A percentile compares a stretch with the other conserved stretches of the same genome.
Conservation (phyloP, 2,113 vertebrate genomes). For the Phoxinus phoxinus region DNA sequence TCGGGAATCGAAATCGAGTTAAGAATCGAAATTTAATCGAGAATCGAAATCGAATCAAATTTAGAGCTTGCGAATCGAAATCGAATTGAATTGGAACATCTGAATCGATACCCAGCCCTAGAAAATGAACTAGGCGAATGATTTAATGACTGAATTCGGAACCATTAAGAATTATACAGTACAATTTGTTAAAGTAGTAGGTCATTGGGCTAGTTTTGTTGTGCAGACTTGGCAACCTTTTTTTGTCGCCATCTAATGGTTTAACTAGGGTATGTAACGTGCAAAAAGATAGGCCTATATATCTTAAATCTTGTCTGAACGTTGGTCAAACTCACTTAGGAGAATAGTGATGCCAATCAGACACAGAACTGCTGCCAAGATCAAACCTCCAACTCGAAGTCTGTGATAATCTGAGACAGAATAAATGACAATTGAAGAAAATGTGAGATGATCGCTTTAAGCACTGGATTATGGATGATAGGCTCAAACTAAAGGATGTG, state of each 20-base stretch:
- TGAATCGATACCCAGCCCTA: no score
- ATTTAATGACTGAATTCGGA: background rate
- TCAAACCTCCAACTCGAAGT: slow-evolving; percentile 83
- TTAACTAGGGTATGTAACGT: background rate
- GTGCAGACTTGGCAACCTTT: no score
- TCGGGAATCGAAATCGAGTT: no score
- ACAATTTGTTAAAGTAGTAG: no score
- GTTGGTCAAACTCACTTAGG: slow-evolving; percentile 79
- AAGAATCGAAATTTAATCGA: no score
- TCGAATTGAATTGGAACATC: no score
- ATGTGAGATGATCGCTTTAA: background rate
- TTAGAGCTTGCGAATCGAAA: no score
- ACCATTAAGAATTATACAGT: no score
- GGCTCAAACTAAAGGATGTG: background rate
- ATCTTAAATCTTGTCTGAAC: background rate
- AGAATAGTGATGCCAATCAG: slow-evolving; percentile 84
- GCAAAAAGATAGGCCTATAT: no score
- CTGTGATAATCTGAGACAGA: slow-evolving; percentile 78
- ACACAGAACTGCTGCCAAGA: slow-evolving; percentile 83
- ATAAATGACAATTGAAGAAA: background rate
- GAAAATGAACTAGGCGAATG: background rate
- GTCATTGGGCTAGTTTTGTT: no score
- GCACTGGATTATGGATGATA: background rate
- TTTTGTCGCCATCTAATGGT: background rate
- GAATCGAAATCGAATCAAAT: no score